phyloP scores from a whole-genome alignment of 2,113 vertebrate genomes.

The Colistium nudipinnis region DNA sequence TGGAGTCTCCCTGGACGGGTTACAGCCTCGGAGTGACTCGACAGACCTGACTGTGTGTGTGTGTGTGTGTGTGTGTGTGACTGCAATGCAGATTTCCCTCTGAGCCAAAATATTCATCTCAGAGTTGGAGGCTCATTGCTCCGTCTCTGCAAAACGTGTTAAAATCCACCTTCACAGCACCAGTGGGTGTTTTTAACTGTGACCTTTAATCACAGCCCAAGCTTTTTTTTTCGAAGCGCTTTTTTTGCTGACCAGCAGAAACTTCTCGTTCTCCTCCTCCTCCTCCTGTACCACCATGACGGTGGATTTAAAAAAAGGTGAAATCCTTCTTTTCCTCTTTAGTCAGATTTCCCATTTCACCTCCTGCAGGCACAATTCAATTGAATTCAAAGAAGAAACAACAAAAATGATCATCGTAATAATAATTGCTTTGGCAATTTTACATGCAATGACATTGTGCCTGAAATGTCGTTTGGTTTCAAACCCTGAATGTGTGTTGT shows the following conservation, averaged over 20 bases:
- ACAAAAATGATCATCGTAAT: no score
- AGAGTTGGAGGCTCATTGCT: no score
- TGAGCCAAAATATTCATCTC: no score
- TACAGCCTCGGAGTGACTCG: slow-evolving; percentile 1
- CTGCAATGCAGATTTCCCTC: slow-evolving; percentile 24
- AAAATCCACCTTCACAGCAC: not conserved
- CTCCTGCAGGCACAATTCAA: not conserved
- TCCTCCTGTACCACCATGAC: slow-evolving; percentile 15
- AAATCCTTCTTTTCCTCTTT: slow-evolving; percentile 1
- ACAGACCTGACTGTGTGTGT: slow-evolving; percentile 5
- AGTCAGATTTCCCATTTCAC: no score
- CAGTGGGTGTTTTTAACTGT: no score
- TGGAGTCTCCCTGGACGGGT: slow-evolving; percentile 7
- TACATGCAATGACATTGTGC: no score
- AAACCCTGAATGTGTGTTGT: no score
- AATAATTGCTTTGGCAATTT: no score
- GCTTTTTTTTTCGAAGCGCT: slow-evolving; percentile 42
- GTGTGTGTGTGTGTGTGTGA: slow-evolving; percentile 10
- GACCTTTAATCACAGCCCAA: no score
- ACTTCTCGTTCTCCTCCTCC: slow-evolving; percentile 29
- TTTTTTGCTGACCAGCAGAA: slow-evolving; percentile 46
- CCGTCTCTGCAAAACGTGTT: no score
- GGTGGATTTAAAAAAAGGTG: not conserved
- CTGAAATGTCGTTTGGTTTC: no score
- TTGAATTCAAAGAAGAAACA: no score